These are phyloP conservation scores for Lerema accius DNA, from an alignment of 1,140 invertebrate genomes.

Conservation along the genomic window DNA sequence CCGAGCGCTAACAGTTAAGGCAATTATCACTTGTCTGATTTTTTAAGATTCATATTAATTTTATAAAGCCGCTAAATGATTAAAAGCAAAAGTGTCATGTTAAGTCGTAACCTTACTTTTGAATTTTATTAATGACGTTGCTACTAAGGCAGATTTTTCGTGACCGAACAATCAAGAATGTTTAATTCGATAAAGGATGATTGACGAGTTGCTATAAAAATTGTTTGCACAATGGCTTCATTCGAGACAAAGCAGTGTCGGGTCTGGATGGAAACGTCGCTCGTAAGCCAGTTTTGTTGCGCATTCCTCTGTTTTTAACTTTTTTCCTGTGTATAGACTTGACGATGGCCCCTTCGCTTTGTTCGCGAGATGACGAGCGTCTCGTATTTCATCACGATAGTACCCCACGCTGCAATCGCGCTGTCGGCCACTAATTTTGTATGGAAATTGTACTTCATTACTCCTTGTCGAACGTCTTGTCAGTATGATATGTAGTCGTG, in stretches of 20 bases:
- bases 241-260: conserved; percentile 12
- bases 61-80: conserved; percentile 17
- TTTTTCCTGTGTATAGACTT: conserved; percentile 22
- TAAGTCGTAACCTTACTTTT: conserved; percentile 24
- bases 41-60: conserved; percentile 17
- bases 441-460: conserved; percentile 42
- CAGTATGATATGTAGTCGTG: conserved; percentile 40
- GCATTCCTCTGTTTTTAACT: conserved; percentile 33
- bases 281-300: conserved; percentile 44
- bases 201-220: conserved; percentile 18
- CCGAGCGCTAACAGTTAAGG: conserved; percentile 21
- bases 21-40: conserved; percentile 28
- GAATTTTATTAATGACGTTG: conserved; percentile 6
- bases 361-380: conserved; percentile 19
- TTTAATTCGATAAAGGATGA: conserved; percentile 21
- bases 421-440: conserved; percentile 37
- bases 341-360: conserved; percentile 21
- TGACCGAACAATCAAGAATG: conserved; percentile 10
- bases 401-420: conserved; percentile 7
- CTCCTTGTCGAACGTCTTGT: conserved; percentile 39
- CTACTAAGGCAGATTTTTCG: conserved; percentile 5
- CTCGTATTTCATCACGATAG: conserved; percentile 28
- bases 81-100: conserved; percentile 23
- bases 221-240: conserved; percentile 20
- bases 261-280: conserved; percentile 24